phyloP scores from a whole-genome alignment of 2,888 invertebrate genomes.

The Clostera curtula region DNA sequence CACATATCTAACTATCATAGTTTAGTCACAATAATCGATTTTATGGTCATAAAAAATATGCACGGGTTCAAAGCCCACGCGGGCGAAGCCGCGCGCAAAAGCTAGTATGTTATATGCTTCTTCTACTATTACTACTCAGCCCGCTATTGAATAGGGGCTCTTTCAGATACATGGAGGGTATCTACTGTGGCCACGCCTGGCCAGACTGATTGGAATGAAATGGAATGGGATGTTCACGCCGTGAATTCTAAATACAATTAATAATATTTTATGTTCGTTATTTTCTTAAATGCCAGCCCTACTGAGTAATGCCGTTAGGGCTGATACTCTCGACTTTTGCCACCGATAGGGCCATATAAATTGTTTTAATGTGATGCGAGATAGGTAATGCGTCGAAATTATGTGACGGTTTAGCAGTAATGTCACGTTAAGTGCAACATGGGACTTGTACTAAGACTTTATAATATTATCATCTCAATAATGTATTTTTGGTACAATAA shows the following conservation, averaged over 20 bases:
- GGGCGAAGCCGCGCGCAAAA: too few relatives aligned
- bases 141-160: too few relatives aligned
- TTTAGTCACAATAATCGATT: too few relatives aligned
- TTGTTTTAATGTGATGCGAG: constrained; percentile 15
- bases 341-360: constrained; percentile 20
- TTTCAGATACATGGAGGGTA: too few relatives aligned
- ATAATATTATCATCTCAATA: too few relatives aligned
- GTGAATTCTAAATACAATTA: background rate
- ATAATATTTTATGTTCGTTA: background rate
- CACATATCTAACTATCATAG: too few relatives aligned
- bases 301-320: constrained; percentile 25
- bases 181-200: too few relatives aligned
- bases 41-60: too few relatives aligned
- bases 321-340: constrained; percentile 19
- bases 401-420: constrained; percentile 1
- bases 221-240: background rate
- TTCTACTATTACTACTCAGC: too few relatives aligned
- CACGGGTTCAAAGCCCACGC: too few relatives aligned
- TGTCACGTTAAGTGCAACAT: background rate
- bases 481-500: too few relatives aligned
- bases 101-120: too few relatives aligned
- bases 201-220: background rate
- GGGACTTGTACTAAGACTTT: background rate
- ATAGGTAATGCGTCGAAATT: constrained; percentile 4
- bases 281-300: background rate